Base-by-base conservation (phyloP, 2,888 invertebrate species). In the Epinotia ramella region DNA sequence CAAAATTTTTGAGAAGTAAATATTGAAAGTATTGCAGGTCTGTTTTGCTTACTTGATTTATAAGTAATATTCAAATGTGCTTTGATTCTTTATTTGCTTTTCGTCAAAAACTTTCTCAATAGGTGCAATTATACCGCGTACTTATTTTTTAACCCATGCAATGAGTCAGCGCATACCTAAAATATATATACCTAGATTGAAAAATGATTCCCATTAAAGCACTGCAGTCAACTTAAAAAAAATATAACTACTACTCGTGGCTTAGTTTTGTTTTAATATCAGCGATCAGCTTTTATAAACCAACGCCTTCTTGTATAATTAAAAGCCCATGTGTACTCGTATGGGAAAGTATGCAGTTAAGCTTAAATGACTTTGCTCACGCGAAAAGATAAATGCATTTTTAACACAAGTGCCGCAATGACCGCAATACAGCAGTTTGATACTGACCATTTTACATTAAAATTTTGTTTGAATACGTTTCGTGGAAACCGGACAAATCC, bases 341-440 rank as follows among this genome's bases (percentile, higher is more conserved):
- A 33, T 4, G 16, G n/a, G n/a, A 7, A 62, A 20, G 40, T 65
- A 65, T 53, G 40, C 18, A 20, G 68, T 59, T 68, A 57, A 64
- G n/a, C 24, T 44, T 64, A 24, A 72, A 72, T 65, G 11, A 64
- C 44, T 28, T 57, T 64, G 40, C n/a, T 56, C 72, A 64, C 64
- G 72, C 64, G 44, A 72, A 44, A 57, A 64, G 64, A 64, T 65
- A 72, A 64, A 46, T 72, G 44, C 64, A 64, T 40, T 65, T 63
- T 56, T 62, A 44, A 71, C 40, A 57, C 33, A 13, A 68, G 16
- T 59, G 40, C 71, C 40, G 63, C 64, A 64, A 64, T 56, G 20
- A 44, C 16, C 20, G 64, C 57, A 59, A 12, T 20, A 69, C 12
- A 24, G 18, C 18, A 56, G 7, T 20, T 16, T 9, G 13, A 16